These are phyloP conservation scores for Tenthredo notha DNA, from an alignment of 2,888 invertebrate species.

Conservation along the genomic window DNA sequence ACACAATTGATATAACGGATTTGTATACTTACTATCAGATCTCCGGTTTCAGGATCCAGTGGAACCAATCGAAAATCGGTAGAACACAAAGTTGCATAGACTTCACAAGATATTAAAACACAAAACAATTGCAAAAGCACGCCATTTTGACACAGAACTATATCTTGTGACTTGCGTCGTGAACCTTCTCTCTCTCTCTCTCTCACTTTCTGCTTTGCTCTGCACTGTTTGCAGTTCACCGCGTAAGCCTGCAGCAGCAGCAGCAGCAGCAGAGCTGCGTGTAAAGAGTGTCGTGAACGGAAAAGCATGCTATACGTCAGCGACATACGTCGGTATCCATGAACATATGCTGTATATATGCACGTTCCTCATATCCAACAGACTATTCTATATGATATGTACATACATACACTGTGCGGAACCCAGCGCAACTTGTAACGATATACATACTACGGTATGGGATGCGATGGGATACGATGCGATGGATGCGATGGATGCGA, in stretches of 20 bases:
- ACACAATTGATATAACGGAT: neutral
- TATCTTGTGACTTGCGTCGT: neutral
- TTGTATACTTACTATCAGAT: neutral
- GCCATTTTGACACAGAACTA: neutral
- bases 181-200: neutral
- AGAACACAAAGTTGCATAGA: neutral
- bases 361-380: neutral
- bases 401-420: neutral
- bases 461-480: neutral
- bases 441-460: neutral
- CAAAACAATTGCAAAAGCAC: neutral
- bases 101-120: neutral
- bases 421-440: neutral
- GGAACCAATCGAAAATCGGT: neutral
- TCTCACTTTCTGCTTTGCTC: neutral
- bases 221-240: slow-evolving; percentile 13
- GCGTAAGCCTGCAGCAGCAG: neutral
- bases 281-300: neutral
- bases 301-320: neutral
- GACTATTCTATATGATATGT: slow-evolving; percentile 5
- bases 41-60: neutral
- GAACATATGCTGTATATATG: neutral
- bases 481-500: no score
- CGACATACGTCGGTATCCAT: neutral
- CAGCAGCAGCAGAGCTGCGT: neutral